Evolutionary conservation across 2,113 vertebrate species (phyloP).

Genomic region (Leucopsar rothschildi): DNA sequence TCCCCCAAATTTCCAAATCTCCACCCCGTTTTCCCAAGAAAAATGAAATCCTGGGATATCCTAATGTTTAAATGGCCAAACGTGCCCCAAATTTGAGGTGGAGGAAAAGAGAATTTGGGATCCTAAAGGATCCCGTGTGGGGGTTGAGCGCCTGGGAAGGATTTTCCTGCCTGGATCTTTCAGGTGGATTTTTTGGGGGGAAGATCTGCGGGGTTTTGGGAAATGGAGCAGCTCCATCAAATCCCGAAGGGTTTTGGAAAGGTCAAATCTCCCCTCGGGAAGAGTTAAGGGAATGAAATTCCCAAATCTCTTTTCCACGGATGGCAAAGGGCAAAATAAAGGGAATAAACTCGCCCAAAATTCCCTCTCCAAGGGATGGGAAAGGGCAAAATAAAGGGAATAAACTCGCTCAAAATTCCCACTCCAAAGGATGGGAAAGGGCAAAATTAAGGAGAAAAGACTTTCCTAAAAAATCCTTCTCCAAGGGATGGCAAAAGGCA

Average conservation of each 20-base stretch:
- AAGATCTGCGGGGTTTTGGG: background rate
- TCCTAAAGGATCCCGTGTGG: too few relatives aligned
- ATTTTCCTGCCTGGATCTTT: background rate
- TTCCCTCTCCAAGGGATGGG: too few relatives aligned
- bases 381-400: too few relatives aligned
- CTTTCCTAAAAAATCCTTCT: background rate
- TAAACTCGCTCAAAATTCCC: background rate
- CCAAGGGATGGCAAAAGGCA: background rate
- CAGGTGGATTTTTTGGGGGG: background rate
- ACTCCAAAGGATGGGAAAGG: background rate
- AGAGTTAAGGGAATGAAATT: background rate
- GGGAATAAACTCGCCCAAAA: too few relatives aligned
- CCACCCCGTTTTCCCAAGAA: background rate
- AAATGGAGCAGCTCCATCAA: accelerated
- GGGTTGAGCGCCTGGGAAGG: background rate
- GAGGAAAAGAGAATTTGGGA: background rate
- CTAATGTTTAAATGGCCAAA: accelerated
- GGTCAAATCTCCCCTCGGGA: too few relatives aligned
- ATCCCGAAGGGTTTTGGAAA: background rate
- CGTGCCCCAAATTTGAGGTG: background rate
- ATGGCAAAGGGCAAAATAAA: accelerated
- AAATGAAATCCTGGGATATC: background rate
- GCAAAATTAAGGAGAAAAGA: background rate
- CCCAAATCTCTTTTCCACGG: background rate
- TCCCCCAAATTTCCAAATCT: background rate